These are phyloP conservation scores for Pampusana beccarii DNA, from an alignment of 2,113 vertebrate genomes.

Conservation along the genomic window DNA sequence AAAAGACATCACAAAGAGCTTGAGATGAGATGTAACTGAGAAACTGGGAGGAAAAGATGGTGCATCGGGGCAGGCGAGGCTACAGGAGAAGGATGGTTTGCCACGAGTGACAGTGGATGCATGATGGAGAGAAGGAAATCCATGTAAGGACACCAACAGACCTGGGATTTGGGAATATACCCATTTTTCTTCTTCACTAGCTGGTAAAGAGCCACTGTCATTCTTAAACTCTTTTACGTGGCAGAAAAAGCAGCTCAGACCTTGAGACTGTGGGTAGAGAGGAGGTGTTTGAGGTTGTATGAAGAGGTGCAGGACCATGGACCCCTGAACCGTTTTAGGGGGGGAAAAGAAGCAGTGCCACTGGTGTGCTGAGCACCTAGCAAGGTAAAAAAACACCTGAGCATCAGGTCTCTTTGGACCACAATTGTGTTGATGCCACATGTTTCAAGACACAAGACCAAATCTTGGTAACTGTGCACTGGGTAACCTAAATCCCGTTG, in stretches of 20 bases:
- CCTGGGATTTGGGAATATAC: neutral
- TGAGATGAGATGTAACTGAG: neutral
- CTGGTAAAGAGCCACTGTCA: neutral
- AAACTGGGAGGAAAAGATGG: neutral
- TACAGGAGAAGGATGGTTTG: neutral
- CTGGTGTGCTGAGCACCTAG: neutral
- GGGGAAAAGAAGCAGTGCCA: neutral
- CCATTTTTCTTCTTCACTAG: neutral
- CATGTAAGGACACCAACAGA: rapidly evolving
- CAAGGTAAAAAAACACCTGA: neutral
- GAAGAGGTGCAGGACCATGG: neutral
- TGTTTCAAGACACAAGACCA: neutral
- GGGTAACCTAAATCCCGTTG: neutral
- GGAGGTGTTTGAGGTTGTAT: neutral
- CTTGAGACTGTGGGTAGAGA: neutral
- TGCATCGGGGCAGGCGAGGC: neutral
- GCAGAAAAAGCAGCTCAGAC: neutral
- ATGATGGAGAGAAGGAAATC: neutral
- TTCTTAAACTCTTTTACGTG: neutral
- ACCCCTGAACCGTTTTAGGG: neutral
- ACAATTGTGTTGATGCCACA: neutral
- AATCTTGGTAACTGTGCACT: neutral
- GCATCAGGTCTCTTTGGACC: neutral
- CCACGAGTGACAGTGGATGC: neutral
- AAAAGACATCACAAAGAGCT: neutral